Conservation (phyloP, 1,140 invertebrate species). For the Zaprionus capensis region DNA sequence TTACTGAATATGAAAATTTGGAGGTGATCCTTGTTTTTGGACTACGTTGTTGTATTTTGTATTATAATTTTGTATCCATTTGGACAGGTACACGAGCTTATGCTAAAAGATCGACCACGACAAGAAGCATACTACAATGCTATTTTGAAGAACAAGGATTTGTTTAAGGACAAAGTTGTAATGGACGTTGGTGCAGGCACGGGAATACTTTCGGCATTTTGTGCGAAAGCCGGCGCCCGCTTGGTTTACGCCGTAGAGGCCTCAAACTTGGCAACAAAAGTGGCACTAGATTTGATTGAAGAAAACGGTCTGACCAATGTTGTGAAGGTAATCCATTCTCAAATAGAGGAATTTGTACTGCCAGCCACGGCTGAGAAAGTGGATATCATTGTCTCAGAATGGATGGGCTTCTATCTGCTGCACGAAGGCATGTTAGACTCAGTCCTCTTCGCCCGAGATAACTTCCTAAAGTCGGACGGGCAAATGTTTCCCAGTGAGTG, state of each 20-base stretch:
- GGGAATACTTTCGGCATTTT: constrained; percentile 97
- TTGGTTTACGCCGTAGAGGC: constrained; percentile 97
- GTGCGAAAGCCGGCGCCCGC: constrained; percentile 95
- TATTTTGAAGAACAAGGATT: constrained; percentile 89
- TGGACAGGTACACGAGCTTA: constrained; percentile 89
- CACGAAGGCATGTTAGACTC: constrained; percentile 99
- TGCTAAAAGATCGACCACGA: constrained; percentile 92
- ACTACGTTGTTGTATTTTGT: background rate
- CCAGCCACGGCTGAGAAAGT: constrained; percentile 93
- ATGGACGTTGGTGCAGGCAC: constrained; percentile 99
- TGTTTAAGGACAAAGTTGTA: constrained; percentile 90
- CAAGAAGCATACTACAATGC: constrained; percentile 93
- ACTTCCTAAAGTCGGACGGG: constrained; percentile 93
- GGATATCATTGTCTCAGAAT: constrained; percentile 98
- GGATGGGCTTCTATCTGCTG: constrained; percentile 99
- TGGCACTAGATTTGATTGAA: constrained; percentile 94
- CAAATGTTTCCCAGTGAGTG: constrained; percentile 88
- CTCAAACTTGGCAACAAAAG: constrained; percentile 93
- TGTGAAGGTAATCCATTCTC: constrained; percentile 86
- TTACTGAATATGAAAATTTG: constrained; percentile 73
- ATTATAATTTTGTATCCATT: background rate
- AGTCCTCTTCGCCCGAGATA: constrained; percentile 95
- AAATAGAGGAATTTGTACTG: constrained; percentile 90
- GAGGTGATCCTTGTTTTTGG: constrained; percentile 43
- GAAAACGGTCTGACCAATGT: constrained; percentile 87